phyloP scores from a whole-genome alignment of 2,888 invertebrate species.

The Leistus spinibarbis region DNA sequence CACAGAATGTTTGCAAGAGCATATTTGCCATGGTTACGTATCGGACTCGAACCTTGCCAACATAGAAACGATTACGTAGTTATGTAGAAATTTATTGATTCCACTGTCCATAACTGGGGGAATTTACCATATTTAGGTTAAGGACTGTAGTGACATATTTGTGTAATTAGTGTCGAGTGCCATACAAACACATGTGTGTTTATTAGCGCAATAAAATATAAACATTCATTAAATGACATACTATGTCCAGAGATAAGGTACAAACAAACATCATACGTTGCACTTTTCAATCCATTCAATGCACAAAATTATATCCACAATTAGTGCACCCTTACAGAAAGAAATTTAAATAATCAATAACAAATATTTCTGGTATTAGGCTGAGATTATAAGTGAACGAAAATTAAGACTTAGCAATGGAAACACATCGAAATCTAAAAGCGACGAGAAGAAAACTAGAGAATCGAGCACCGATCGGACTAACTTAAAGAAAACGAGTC shows the following conservation, averaged over 20 bases:
- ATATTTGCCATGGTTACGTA: not conserved
- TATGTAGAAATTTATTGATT: not conserved
- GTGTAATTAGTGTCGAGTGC: not conserved
- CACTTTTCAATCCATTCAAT: not conserved
- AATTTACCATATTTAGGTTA: conserved; percentile 26
- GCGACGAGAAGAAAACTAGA: conserved; percentile 28
- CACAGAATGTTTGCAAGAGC: too few species aligned
- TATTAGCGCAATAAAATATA: conserved; percentile 20
- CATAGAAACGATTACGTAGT: too few species aligned
- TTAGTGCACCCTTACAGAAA: not conserved
- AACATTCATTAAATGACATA: conserved; percentile 23
- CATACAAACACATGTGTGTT: conserved; percentile 29
- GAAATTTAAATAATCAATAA: conserved; percentile 29
- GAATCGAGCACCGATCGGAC: conserved; percentile 30
- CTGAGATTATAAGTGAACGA: conserved; percentile 27
- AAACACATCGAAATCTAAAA: not conserved
- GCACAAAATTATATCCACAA: conserved; percentile 11
- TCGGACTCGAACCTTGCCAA: too few species aligned
- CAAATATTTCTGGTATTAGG: conserved; percentile 23
- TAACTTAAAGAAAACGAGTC: conserved; percentile 25
- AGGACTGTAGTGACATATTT: conserved; percentile 29
- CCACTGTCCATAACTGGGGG: not conserved
- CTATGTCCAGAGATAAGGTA: conserved; percentile 36
- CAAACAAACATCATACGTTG: not conserved
- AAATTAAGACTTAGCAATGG: conserved; percentile 25